These are phyloP conservation scores for Sapajus apella DNA, from an alignment of 2,113 vertebrate species.

Conservation along the genomic window DNA sequence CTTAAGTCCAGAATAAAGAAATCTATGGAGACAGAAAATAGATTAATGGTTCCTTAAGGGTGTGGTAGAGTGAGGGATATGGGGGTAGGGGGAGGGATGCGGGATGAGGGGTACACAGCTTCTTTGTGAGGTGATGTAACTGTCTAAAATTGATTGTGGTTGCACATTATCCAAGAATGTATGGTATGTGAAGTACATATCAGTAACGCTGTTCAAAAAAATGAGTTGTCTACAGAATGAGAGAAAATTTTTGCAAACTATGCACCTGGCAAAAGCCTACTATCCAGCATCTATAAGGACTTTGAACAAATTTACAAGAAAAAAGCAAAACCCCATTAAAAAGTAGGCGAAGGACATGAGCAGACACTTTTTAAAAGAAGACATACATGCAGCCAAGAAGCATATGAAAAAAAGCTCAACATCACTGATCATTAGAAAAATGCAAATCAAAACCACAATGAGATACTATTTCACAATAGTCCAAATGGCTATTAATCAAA, in stretches of 20 bases:
- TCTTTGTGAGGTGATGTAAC: neutral
- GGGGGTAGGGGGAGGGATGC: accelerated
- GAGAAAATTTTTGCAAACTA: too few species aligned
- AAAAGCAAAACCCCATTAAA: too few species aligned
- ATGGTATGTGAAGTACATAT: neutral
- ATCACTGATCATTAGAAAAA: too few species aligned
- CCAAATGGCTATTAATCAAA: neutral
- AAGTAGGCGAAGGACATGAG: too few species aligned
- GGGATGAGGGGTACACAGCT: neutral
- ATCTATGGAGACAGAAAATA: neutral
- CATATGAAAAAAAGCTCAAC: too few species aligned
- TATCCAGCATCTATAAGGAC: too few species aligned
- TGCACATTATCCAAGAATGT: neutral
- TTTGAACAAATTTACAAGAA: too few species aligned
- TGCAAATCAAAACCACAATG: too few species aligned
- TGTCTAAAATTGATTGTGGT: neutral
- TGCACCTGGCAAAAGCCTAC: too few species aligned
- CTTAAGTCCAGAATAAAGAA: neutral
- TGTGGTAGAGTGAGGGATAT: neutral
- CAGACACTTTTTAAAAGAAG: too few species aligned
- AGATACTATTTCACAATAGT: too few species aligned
- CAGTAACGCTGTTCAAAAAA: neutral
- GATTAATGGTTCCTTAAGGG: neutral
- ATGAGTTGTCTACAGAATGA: neutral
- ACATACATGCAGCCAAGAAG: too few species aligned